Evolutionary conservation across 2,797 vertebrate species (phyloP).

Genomic region (Phyllotis vaccarum): DNA sequence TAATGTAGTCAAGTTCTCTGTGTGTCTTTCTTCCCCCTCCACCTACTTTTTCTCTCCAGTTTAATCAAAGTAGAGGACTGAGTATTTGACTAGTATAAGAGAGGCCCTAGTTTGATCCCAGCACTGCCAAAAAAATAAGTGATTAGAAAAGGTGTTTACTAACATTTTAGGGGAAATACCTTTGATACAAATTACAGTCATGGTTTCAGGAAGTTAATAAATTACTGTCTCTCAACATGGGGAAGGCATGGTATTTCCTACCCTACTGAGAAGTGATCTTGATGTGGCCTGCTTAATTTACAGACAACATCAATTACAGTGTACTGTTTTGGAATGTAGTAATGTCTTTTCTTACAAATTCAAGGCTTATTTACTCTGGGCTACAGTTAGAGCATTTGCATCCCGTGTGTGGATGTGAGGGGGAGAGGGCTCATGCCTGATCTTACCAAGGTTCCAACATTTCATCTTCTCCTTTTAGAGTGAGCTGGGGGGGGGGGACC

Average conservation of each 20-base stretch:
- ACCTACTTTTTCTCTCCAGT: not conserved
- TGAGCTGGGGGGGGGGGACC: not conserved
- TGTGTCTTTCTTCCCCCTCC: not conserved
- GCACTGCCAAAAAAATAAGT: not conserved
- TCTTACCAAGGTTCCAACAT: not conserved
- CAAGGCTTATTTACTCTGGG: not conserved
- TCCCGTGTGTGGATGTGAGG: not conserved
- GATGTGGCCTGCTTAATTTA: conserved; percentile 33
- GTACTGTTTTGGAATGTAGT: not conserved
- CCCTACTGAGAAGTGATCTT: not conserved
- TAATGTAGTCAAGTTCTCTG: not conserved
- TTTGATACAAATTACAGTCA: not conserved
- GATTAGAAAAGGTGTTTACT: not conserved
- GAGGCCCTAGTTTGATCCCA: not conserved
- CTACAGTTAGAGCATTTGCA: not conserved
- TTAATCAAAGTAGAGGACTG: not conserved
- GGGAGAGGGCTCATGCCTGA: no score
- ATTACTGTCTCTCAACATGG: not conserved
- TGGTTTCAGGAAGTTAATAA: conserved; percentile 19
- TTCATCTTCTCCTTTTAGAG: conserved; percentile 32
- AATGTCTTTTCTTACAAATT: conserved; percentile 31
- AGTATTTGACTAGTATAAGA: not conserved
- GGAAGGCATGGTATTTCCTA: not conserved
- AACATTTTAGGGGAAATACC: not conserved
- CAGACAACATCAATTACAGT: not conserved